phyloP scores from a whole-genome alignment of 37 sponge, comb jelly and placozoan genomes.

The Amphimedon queenslandica region DNA sequence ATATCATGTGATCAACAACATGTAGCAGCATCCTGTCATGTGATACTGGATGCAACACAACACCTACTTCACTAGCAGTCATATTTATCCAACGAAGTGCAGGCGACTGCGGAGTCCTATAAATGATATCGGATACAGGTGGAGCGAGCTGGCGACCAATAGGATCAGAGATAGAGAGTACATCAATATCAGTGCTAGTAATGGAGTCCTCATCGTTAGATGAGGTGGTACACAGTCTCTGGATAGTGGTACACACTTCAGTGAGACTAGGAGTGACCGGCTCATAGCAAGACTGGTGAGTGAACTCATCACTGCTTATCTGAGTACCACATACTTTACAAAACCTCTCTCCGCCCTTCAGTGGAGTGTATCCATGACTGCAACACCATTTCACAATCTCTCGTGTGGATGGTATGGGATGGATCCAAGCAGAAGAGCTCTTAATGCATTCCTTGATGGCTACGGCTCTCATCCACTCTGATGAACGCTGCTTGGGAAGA shows the following conservation, averaged over 20 bases:
- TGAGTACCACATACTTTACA: slow-evolving; percentile 64
- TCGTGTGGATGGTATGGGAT: slow-evolving; percentile 2
- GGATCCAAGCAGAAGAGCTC: background rate
- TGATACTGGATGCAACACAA: slow-evolving; percentile 38
- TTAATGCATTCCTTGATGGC: slow-evolving; percentile 23
- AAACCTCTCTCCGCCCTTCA: slow-evolving; percentile 14
- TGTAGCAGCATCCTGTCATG: slow-evolving; percentile 57
- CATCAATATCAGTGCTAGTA: background rate
- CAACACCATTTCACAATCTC: slow-evolving; percentile 79
- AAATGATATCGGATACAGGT: slow-evolving; percentile 4
- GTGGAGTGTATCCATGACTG: slow-evolving; percentile 75
- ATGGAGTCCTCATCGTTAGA: background rate
- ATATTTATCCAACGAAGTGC: slow-evolving; percentile 54
- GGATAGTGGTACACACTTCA: background rate
- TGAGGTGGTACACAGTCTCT: background rate
- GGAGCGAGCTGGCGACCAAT: background rate
- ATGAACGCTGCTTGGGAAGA: slow-evolving; percentile 55
- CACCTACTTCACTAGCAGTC: slow-evolving; percentile 36
- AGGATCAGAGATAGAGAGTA: slow-evolving; percentile 2
- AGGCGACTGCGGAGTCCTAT: slow-evolving; percentile 43
- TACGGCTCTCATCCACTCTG: slow-evolving; percentile 86
- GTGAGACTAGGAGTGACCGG: no score
- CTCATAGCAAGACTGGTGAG: no score
- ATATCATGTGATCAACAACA: slow-evolving; percentile 71
- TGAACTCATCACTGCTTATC: slow-evolving; percentile 12